phyloP scores from a whole-genome alignment of 2,113 vertebrate genomes.

The Alouatta palliata region DNA sequence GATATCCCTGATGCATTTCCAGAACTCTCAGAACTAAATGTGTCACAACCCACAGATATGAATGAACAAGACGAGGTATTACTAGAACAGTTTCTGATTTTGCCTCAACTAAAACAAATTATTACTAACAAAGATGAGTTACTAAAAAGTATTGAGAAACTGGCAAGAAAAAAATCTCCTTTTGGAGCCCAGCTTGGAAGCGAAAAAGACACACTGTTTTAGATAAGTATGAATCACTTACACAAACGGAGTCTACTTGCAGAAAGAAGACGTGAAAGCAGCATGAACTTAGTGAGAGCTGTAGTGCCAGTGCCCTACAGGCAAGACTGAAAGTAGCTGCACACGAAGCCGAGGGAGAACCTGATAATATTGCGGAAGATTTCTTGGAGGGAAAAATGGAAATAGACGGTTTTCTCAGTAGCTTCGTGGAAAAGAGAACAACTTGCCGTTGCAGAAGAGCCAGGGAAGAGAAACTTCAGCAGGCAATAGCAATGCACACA shows the following conservation, averaged over 20 bases:
- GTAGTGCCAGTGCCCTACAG: slow-evolving; percentile 95
- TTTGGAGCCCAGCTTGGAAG: slow-evolving; percentile 94
- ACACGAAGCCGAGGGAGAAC: slow-evolving; percentile 97
- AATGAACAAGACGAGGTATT: slow-evolving; percentile 93
- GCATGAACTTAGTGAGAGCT: slow-evolving; percentile 97
- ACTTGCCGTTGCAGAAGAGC: slow-evolving; percentile 98
- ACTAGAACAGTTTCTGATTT: slow-evolving; percentile 90
- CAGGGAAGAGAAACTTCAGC: slow-evolving; percentile 98
- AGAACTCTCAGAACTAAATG: slow-evolving; percentile 94
- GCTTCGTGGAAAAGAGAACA: slow-evolving; percentile 98
- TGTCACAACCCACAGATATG: slow-evolving; percentile 92
- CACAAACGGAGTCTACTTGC: slow-evolving; percentile 93
- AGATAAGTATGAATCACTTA: slow-evolving; percentile 95
- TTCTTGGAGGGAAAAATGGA: slow-evolving; percentile 97
- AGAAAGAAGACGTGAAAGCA: slow-evolving; percentile 97
- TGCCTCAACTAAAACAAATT: slow-evolving; percentile 95
- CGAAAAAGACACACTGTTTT: slow-evolving; percentile 93
- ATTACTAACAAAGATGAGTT: slow-evolving; percentile 93
- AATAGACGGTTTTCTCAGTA: slow-evolving; percentile 95
- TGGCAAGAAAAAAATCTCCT: slow-evolving; percentile 97
- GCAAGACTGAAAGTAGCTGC: slow-evolving; percentile 97
- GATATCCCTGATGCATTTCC: slow-evolving; percentile 95
- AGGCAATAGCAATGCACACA: slow-evolving; percentile 91
- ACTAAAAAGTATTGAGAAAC: slow-evolving; percentile 92
- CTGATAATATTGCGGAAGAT: slow-evolving; percentile 95